Conservation (phyloP, 2,888 invertebrate species). For the Nymphalis urticae region DNA sequence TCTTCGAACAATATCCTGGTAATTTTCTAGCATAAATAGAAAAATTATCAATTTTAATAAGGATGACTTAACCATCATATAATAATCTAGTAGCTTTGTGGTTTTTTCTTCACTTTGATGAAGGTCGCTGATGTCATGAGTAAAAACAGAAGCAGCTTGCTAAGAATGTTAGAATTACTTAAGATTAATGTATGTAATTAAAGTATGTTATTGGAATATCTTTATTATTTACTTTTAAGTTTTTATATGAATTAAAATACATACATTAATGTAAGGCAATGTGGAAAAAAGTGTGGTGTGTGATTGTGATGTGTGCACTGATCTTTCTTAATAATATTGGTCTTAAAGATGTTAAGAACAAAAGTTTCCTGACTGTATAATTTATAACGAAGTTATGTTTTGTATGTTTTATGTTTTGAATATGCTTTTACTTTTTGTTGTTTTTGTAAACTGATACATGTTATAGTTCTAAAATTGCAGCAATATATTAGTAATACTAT, state of each 20-base stretch:
- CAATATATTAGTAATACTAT: no score
- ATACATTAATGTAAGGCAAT: background rate
- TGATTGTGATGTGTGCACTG: no score
- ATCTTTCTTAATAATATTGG: no score
- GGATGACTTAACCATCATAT: constrained; percentile 44
- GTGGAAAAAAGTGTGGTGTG: no score
- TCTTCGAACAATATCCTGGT: constrained; percentile 39
- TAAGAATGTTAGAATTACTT: constrained; percentile 6
- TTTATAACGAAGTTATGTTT: no score
- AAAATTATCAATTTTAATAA: constrained; percentile 41
- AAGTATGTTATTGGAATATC: background rate
- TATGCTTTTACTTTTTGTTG: no score
- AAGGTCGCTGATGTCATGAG: constrained; percentile 50
- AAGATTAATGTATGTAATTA: constrained; percentile 11
- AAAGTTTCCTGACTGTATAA: no score
- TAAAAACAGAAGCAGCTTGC: constrained; percentile 35
- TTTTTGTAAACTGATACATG: no score
- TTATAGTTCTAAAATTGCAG: no score
- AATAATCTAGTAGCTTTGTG: constrained; percentile 37
- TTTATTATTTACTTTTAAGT: background rate
- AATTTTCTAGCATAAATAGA: constrained; percentile 37
- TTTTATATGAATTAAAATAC: background rate
- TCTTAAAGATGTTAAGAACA: no score
- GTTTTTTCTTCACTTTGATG: constrained; percentile 44
- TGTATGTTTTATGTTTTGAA: no score